Conservation (phyloP, 1,140 invertebrate genomes). For the Psix sp. region DNA sequence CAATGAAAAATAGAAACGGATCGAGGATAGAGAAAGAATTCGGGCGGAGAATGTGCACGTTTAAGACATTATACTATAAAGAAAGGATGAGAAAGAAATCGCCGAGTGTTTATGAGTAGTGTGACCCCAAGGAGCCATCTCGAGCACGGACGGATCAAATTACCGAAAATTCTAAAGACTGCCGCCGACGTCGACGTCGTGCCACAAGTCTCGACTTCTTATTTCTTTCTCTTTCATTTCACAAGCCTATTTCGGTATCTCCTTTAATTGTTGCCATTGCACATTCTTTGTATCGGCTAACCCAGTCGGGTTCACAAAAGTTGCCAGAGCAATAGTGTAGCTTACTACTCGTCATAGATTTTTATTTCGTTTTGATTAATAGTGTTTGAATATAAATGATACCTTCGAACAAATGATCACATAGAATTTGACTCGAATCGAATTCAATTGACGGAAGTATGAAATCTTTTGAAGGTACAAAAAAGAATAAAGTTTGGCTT, state of each 20-base stretch:
- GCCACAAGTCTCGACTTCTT: conserved; percentile 34
- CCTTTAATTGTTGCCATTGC: conserved; percentile 42
- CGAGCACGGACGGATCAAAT: conserved; percentile 54
- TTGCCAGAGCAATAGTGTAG: conserved; percentile 8
- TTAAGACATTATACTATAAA: conserved; percentile 58
- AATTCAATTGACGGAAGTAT: conserved; percentile 56
- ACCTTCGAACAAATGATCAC: conserved; percentile 32
- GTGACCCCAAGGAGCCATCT: conserved; percentile 60
- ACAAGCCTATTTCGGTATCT: conserved; percentile 34
- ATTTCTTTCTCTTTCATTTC: conserved; percentile 40
- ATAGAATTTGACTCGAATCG: conserved; percentile 43
- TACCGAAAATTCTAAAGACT: conserved; percentile 62
- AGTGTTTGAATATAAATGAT: conserved; percentile 54
- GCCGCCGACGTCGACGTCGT: conserved; percentile 50
- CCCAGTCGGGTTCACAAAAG: conserved; percentile 23
- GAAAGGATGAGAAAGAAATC: conserved; percentile 54
- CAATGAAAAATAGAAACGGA: conserved; percentile 25
- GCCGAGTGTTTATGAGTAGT: conserved; percentile 63
- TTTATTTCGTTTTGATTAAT: conserved; percentile 52
- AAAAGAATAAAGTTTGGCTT: conserved; percentile 35
- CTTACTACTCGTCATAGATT: conserved; percentile 39
- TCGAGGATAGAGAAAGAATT: conserved; percentile 45
- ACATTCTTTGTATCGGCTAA: conserved; percentile 31
- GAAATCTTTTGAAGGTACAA: conserved; percentile 40
- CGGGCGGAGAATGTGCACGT: conserved; percentile 46